Evolutionary conservation across 2,113 vertebrate species (phyloP), one percentile per base, ranked within the genome.

Genomic region (Columba janthina): DNA sequence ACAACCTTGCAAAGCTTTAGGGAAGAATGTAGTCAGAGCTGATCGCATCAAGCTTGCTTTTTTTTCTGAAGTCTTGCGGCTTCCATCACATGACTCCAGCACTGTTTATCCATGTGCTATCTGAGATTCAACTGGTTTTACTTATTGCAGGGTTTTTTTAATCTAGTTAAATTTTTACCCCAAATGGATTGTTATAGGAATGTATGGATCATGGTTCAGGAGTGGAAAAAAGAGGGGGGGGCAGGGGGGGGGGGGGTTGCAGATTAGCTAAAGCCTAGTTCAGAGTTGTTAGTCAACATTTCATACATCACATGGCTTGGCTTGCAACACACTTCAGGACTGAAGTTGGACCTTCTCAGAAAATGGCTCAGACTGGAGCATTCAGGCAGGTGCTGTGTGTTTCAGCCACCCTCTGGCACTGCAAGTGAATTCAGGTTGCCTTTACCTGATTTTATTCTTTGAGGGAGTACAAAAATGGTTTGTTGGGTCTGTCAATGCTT

Each of bases 321-420:
- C n/a, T 70, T 81, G 61, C 31, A 61, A 15, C 50, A 69, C 29
- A 31, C 34, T 9, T 77, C 25, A 61, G n/a, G 31, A 16, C 19
- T 83, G 13, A 69, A 76, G 15, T 31, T 64, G n/a, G 7, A 15
- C 12, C 72, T 82, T 5, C 15, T 83, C 13, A 18, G 62, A 34
- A 32, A 46, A 67, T 18, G 17, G 8, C 26, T 78, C 14, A 24
- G 36, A 31, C 24, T 18, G 19, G 77, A 70, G 51, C 65, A 32
- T 25, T 91, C 12, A 14, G 6, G 7, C 0, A 1, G 24, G 3
- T 5, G 2, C 7, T 8, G 29, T 28, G 14, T 21, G 1, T 57
- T 46, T 67, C 31, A 14, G 73, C 42, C 34, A 57, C 7, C 12
- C 6, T 44, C 25, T 69, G 54, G 69, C 50, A 34, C 21, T 57